Conservation (phyloP, 2,113 vertebrate species). For the Chrysemys picta region DNA sequence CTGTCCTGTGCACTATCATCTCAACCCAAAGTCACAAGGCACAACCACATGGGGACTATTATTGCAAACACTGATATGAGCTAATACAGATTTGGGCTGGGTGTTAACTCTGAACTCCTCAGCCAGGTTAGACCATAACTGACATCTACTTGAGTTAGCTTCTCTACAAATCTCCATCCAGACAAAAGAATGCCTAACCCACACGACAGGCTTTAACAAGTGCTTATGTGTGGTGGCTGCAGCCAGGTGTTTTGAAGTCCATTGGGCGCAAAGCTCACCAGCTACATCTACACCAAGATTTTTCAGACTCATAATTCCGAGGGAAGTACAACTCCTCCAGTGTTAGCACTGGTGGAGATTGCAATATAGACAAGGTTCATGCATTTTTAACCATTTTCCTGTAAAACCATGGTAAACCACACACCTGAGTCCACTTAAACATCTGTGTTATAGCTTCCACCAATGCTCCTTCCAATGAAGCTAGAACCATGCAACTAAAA, state of each 20-base stretch:
- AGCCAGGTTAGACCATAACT: not conserved
- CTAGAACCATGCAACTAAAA: rapidly evolving
- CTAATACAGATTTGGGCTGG: not conserved
- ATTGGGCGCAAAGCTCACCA: not conserved
- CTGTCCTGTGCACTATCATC: not conserved
- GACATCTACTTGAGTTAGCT: rapidly evolving
- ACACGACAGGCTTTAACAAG: no score
- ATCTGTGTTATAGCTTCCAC: not conserved
- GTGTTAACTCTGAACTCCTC: not conserved
- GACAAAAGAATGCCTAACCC: not conserved
- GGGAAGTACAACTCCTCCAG: no score
- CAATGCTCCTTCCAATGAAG: rapidly evolving
- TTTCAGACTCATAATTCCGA: not conserved
- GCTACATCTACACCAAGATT: not conserved
- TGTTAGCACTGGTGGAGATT: no score
- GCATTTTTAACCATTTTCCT: not conserved
- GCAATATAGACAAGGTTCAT: not conserved
- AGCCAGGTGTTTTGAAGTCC: not conserved
- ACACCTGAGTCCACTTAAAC: rapidly evolving
- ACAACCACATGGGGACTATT: rapidly evolving
- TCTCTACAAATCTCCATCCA: not conserved
- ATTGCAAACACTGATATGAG: rapidly evolving
- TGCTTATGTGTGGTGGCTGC: not conserved
- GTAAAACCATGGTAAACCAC: not conserved
- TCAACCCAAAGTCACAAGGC: rapidly evolving